Evolutionary conservation across 2,888 invertebrate genomes (phyloP), one percentile per base, ranked within the genome.

Genomic region (Meandrusa payeni): DNA sequence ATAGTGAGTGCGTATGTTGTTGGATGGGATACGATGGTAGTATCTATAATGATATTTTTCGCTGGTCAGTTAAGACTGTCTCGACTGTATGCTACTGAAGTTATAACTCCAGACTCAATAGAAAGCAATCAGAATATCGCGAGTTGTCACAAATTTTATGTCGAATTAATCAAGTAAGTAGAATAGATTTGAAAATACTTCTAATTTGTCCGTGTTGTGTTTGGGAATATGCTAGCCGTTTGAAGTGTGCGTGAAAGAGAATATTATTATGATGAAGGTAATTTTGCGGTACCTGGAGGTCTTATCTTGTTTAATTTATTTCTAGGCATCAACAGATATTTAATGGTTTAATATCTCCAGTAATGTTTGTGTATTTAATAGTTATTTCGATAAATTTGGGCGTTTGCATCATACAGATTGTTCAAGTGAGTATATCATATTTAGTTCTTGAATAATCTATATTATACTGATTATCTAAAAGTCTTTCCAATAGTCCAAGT

Each of bases 31-130:
- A 70, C 72, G 20, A 53, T 71, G 3, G 69, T 72, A 0, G 61
- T 72, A 0, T 57, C 76, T 0, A 62, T 73, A 2, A 76, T 81
- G 78, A 76, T 80, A 40, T 79, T 76, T 48, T 73, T 78, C 29
- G 62, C 70, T 19, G 79, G 77, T n/a, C 81, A 81, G 47, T 53
- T 81, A 19, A 69, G 57, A 41, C 60, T 77, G 5, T 57, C 69
- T 20, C 58, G 67, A 5, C 19, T 69, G 1, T 56, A 67, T 36
- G 71, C 71, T 44, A 53, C 41, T 1, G 51, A 52, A 9, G 51
- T 64, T 4, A 61, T 74, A 27, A 53, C 61, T 5, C 7, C 28
- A 2, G 7, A 50, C 40, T 5, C 37, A 7, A 36, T 38, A 5
- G 47, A 50, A n/a, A 69, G 61, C 33, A 69, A 63, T 34, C 43